A percentile compares a stretch with the other conserved stretches of the same genome.
These are phyloP conservation scores for Leuciscus idus DNA, from an alignment of 2,113 vertebrate species.

Conservation along the genomic window DNA sequence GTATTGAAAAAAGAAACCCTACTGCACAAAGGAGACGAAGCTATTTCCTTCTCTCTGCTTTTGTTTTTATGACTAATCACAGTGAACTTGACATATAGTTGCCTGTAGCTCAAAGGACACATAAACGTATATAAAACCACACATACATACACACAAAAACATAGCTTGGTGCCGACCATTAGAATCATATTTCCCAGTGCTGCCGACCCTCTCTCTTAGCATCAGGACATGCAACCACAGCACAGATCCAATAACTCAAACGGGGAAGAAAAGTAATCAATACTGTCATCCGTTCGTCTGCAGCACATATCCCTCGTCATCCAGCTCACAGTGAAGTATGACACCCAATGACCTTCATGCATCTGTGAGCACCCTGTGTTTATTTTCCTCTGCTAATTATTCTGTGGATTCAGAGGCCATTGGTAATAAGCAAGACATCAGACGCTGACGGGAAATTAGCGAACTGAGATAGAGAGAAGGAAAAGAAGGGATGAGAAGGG, in stretches of 20 bases:
- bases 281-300: constrained; percentile 32
- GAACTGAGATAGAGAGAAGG: constrained; percentile 17
- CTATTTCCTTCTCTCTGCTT: constrained; percentile 4
- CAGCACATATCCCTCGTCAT: background rate
- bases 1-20: background rate
- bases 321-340: constrained; percentile 4
- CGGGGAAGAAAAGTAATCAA: constrained; percentile 38
- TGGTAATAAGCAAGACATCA: constrained; percentile 56
- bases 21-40: constrained; percentile 14
- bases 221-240: constrained; percentile 11
- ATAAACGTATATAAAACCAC: constrained; percentile 23
- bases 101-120: constrained; percentile 15
- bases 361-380: constrained; percentile 3
- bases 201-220: background rate
- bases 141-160: background rate
- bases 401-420: constrained; percentile 35
- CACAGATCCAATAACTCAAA: constrained; percentile 41
- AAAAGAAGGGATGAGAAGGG: constrained; percentile 17
- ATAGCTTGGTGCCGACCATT: background rate
- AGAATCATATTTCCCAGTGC: constrained; percentile 25
- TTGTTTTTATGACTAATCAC: constrained; percentile 24
- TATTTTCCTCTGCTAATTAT: constrained; percentile 49
- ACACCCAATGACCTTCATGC: constrained; percentile 57
- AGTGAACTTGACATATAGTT: constrained; percentile 6
- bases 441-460: constrained; percentile 46